These are phyloP conservation scores for Sycophila sp. DNA, from an alignment of 1,140 invertebrate species.

Conservation along the genomic window DNA sequence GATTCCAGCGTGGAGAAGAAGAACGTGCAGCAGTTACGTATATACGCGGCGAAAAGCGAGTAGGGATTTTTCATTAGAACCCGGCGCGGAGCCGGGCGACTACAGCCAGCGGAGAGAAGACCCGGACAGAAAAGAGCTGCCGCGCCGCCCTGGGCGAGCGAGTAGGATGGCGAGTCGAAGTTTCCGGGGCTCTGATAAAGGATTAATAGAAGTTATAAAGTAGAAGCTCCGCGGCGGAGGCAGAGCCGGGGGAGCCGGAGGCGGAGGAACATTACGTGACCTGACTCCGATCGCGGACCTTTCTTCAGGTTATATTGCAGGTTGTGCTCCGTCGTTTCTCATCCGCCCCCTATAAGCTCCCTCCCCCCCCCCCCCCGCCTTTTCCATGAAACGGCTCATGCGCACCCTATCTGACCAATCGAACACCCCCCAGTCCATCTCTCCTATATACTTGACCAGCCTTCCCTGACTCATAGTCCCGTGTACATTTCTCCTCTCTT, in stretches of 20 bases:
- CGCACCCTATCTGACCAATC: slow-evolving; percentile 61
- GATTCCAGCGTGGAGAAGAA: background rate
- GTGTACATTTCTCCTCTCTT: slow-evolving; percentile 14
- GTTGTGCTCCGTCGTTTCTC: slow-evolving; percentile 57
- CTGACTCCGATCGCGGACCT: slow-evolving; percentile 60
- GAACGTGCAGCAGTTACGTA: slow-evolving; percentile 19
- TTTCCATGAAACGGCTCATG: slow-evolving; percentile 53
- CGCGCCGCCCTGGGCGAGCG: no score
- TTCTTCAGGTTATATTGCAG: slow-evolving; percentile 62
- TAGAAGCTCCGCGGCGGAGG: slow-evolving; percentile 51
- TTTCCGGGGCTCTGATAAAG: slow-evolving; percentile 59
- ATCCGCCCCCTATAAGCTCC: slow-evolving; percentile 47
- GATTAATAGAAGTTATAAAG: slow-evolving; percentile 66
- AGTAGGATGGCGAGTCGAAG: no score
- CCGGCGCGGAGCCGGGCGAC: background rate
- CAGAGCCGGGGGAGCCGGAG: slow-evolving; percentile 1
- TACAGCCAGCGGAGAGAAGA: slow-evolving; percentile 15
- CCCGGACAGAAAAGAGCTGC: slow-evolving; percentile 32
- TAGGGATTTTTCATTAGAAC: slow-evolving; percentile 57
- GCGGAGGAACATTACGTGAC: slow-evolving; percentile 62
- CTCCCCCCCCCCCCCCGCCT: background rate
- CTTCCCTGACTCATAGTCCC: slow-evolving; percentile 18
- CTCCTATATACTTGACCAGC: slow-evolving; percentile 43
- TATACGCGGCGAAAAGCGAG: slow-evolving; percentile 20
- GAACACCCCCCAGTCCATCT: slow-evolving; percentile 58